Percentiles rank a stretch among this genome's conserved stretches.
Evolutionary conservation across 2,113 vertebrate genomes (phyloP).

Genomic region (Gallinago media): DNA sequence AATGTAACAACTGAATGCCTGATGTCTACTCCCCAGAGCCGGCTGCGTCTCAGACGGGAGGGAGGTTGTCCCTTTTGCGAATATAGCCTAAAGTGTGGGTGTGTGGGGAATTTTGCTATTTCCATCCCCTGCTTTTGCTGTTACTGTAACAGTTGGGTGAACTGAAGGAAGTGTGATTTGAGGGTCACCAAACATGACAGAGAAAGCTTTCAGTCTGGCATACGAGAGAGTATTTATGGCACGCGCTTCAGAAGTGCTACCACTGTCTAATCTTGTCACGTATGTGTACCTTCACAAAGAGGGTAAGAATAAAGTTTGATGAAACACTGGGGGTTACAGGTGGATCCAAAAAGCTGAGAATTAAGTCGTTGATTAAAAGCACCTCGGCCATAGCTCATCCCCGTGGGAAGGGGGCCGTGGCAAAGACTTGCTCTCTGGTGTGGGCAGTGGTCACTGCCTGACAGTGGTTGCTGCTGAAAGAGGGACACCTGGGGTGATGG

Average conservation of each 20-base stretch:
- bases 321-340: background rate
- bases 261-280: background rate
- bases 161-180: conserved; percentile 39
- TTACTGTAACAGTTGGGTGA: conserved; percentile 41
- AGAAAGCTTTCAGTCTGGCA: conserved; percentile 19
- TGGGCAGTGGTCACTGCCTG: background rate
- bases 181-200: conserved; percentile 25
- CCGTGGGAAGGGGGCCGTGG: background rate
- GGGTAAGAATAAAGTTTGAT: background rate
- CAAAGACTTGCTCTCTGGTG: background rate
- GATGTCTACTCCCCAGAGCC: no score
- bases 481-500: background rate
- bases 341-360: background rate
- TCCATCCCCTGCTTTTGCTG: conserved; percentile 33
- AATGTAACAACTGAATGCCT: no score
- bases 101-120: background rate
- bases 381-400: background rate
- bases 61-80: background rate
- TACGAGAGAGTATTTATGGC: background rate
- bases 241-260: background rate
- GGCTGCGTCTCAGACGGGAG: background rate
- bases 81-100: background rate
- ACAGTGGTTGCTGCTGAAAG: accelerated
- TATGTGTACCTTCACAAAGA: background rate
- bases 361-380: background rate